Conservation (phyloP, 2,888 invertebrate species). For the Melinaea menophilus region DNA sequence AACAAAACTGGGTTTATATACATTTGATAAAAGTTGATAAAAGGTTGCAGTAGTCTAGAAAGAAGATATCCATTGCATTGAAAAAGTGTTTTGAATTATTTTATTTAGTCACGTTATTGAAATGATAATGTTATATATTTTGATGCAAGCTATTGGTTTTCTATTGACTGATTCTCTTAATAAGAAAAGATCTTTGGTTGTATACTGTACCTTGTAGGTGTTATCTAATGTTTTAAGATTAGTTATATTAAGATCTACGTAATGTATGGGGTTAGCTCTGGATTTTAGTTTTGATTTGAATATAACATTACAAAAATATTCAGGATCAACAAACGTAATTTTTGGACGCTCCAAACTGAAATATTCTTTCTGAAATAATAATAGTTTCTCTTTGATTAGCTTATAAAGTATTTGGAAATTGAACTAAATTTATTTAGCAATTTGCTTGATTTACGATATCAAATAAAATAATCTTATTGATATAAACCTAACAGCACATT, state of each 20-base stretch:
- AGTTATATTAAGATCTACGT: background rate
- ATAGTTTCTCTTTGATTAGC: background rate
- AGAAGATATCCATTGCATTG: too few relatives aligned
- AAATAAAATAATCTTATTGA: too few relatives aligned
- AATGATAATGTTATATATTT: too few relatives aligned
- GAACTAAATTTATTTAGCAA: too few relatives aligned
- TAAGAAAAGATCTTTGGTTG: too few relatives aligned
- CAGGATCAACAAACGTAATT: background rate
- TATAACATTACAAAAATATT: background rate
- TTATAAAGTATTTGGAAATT: too few relatives aligned
- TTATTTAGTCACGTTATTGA: too few relatives aligned
- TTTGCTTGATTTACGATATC: too few relatives aligned
- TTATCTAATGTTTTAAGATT: background rate
- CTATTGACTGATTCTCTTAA: too few relatives aligned
- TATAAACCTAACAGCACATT: too few relatives aligned
- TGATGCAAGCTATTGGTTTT: too few relatives aligned
- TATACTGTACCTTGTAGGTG: background rate
- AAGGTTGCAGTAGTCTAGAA: background rate
- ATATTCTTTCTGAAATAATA: background rate
- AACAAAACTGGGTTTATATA: slow-evolving; percentile 1
- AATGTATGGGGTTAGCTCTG: background rate
- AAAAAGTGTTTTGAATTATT: too few relatives aligned
- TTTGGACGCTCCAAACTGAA: slow-evolving; percentile 2
- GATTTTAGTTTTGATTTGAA: background rate
- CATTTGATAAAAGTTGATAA: slow-evolving; percentile 3